These are phyloP conservation scores for Aculops lycopersici DNA, from an alignment of 1,140 invertebrate genomes.

Conservation along the genomic window DNA sequence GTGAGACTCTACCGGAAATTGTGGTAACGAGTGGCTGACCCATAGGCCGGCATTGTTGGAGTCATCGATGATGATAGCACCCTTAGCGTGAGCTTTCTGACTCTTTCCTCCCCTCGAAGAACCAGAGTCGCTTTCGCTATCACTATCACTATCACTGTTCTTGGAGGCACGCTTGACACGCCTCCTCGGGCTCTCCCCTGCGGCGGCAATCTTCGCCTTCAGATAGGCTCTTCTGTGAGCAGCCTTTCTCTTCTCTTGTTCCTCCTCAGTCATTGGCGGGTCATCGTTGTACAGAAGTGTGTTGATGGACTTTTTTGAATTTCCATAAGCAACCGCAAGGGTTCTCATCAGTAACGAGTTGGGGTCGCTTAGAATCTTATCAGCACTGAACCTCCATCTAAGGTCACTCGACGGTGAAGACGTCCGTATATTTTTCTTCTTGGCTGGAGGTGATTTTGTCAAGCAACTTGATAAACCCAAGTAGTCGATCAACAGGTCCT, in stretches of 20 bases:
- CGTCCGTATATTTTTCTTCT: neutral
- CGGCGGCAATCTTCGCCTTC: neutral
- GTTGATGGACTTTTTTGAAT: conserved; percentile 1
- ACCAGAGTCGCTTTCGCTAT: too few species aligned
- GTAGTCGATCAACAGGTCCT: neutral
- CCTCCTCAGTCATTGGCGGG: neutral
- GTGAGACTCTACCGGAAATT: conserved; percentile 24
- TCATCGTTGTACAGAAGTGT: conserved; percentile 1
- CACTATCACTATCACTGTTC: neutral
- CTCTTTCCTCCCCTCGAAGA: too few species aligned
- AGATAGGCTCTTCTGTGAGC: neutral
- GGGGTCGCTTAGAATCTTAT: conserved; percentile 1
- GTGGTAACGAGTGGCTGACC: conserved; percentile 63
- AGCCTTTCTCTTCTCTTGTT: neutral
- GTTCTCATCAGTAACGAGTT: conserved; percentile 9
- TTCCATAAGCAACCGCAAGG: conserved; percentile 4
- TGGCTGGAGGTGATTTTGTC: too few species aligned
- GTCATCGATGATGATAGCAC: conserved; percentile 34
- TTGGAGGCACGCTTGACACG: neutral
- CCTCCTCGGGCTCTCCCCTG: neutral
- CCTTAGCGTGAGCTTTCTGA: conserved; percentile 13
- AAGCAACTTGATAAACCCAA: neutral
- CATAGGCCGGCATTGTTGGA: conserved; percentile 32
- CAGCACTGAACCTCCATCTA: conserved; percentile 7
- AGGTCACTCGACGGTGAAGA: neutral